Base-by-base conservation (phyloP, 2,888 invertebrate genomes). In the Sinopyrophorus schimmeli region DNA sequence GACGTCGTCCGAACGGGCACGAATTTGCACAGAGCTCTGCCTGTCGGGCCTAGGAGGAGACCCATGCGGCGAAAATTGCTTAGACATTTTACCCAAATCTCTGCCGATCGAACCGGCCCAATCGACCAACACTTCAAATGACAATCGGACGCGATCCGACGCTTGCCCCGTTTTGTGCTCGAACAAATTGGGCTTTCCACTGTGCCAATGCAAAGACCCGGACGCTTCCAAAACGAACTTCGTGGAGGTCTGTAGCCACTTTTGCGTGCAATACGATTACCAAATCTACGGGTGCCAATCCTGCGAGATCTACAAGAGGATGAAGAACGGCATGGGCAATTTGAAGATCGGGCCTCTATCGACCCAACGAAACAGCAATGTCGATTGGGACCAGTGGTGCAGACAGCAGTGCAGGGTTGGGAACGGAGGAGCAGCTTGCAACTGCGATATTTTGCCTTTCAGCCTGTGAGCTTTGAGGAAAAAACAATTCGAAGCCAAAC, bases 401-500 rank as follows among this genome's bases (percentile, higher is more conserved):
- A 75, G 77, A 61, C 68, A 76, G 3, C 80, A 84, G 61, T 87
- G 87, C 68, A 73, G 77, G 23, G 79, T 80, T 61, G 86, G 85
- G 1, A 81, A 84, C 56, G 87, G 87, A 41, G 87, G 87, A 9
- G 80, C 82, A 12, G 84, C 86, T 53, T 87, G 87, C 76, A 83
- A 84, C 71, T 87, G 87, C 70, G 84, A 87, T 71, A 75, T 84
- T 42, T 74, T 82, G 28, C 86, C 87, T 1, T 42, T 42, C 9
- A 21, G 11, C 3, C 3, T 30, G 12, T n/a, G n/a, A n/a, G n/a
- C n/a, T n/a, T n/a, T n/a, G n/a, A n/a, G n/a, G n/a, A n/a, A n/a
- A n/a, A n/a, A n/a, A n/a, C n/a, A n/a, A n/a, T n/a, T n/a, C n/a
- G n/a, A n/a, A n/a, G n/a, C n/a, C n/a, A n/a, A n/a, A n/a, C n/a